Conservation (phyloP, 2,797 vertebrate species). For the Notoglanidium macrostoma region DNA sequence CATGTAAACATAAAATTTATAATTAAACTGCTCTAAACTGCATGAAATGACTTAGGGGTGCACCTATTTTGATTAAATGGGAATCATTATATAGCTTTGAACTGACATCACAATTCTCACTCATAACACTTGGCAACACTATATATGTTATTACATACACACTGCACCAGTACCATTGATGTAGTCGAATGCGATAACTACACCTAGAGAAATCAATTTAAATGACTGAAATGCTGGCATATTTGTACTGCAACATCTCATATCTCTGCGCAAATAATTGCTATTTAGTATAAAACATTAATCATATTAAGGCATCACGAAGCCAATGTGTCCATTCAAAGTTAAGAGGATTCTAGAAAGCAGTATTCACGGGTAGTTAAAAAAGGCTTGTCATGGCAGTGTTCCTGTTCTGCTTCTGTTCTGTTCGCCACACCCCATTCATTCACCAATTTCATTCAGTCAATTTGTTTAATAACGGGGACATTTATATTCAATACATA, state of each 20-base stretch:
- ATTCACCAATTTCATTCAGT: not conserved
- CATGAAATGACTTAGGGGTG: not conserved
- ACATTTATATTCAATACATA: not conserved
- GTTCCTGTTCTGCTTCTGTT: not conserved
- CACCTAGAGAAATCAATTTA: not conserved
- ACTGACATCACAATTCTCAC: not conserved
- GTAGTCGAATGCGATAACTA: not conserved
- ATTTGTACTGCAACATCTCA: not conserved
- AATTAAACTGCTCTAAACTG: not conserved
- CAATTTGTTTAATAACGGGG: not conserved
- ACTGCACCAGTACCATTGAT: not conserved
- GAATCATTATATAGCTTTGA: not conserved
- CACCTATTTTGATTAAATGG: not conserved
- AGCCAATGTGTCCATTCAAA: not conserved
- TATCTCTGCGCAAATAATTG: not conserved
- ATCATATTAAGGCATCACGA: not conserved
- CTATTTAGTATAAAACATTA: not conserved
- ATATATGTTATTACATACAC: not conserved
- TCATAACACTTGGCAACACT: not conserved
- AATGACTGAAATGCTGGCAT: not conserved
- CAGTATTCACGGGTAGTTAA: not conserved
- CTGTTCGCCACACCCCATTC: not conserved
- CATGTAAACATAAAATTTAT: constrained; percentile 79
- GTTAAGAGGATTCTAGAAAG: not conserved
- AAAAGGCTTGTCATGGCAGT: not conserved